A percentile compares a stretch with the other conserved stretches of the same genome.
Conservation (phyloP, 2,797 vertebrate genomes). For the Knipowitschia caucasica region DNA sequence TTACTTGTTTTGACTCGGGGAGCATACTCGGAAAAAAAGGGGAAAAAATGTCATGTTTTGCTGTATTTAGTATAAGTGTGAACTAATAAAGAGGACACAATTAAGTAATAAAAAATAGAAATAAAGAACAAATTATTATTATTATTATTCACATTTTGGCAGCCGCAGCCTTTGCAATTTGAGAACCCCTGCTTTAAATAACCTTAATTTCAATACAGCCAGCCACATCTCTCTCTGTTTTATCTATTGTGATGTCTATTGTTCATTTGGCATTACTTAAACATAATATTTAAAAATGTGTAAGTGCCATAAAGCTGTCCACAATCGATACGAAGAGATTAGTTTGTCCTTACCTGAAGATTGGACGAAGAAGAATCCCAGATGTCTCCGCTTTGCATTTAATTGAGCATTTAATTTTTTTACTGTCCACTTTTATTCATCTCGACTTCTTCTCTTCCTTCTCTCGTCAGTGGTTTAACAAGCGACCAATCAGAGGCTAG, state of each 20-base stretch:
- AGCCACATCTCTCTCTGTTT: background rate
- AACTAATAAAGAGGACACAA: no score
- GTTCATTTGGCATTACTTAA: no score
- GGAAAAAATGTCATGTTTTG: no score
- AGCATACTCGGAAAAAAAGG: no score
- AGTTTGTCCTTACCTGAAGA: conserved; percentile 19
- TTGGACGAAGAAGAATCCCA: no score
- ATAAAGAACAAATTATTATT: no score
- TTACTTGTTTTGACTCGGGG: no score
- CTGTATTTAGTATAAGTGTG: no score
- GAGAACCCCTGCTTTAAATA: background rate
- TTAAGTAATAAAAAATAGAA: no score
- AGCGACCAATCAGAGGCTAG: conserved; percentile 20
- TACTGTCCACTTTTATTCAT: conserved; percentile 22
- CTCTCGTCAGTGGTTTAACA: conserved; percentile 14
- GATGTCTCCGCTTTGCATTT: conserved; percentile 7
- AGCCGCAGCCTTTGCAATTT: no score
- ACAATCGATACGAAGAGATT: background rate
- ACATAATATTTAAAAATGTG: no score
- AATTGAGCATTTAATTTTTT: conserved; percentile 27
- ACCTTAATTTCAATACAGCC: background rate
- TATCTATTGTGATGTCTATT: background rate
- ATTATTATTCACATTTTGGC: no score
- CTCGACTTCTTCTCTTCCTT: conserved; percentile 20
- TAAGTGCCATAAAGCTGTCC: background rate